A percentile compares a stretch with the other conserved stretches of the same genome.
Evolutionary conservation across 1,140 invertebrate species (phyloP).

Genomic region (Agraylea sexmaculata): DNA sequence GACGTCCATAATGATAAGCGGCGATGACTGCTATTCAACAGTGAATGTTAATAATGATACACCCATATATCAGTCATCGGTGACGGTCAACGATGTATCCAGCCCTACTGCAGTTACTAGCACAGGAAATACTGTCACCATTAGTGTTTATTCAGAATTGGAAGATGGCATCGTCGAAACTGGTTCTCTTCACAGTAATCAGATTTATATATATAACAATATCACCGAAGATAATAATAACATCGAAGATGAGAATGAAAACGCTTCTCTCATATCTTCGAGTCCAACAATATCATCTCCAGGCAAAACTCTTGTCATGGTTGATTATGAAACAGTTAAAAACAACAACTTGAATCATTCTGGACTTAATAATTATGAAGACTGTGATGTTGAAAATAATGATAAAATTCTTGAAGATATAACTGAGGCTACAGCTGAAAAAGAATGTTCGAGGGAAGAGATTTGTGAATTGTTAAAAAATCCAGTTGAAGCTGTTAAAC

Average conservation of each 20-base stretch:
- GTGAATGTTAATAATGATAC: conserved; percentile 49
- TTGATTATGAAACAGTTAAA: conserved; percentile 20
- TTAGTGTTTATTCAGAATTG: conserved; percentile 32
- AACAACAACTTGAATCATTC: conserved; percentile 3
- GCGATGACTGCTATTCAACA: conserved; percentile 55
- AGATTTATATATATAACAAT: conserved; percentile 37
- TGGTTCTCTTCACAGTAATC: conserved; percentile 21
- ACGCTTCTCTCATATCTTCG: conserved; percentile 15
- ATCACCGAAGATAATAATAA: conserved; percentile 21
- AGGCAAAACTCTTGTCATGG: conserved; percentile 17
- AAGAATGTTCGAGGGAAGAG: conserved; percentile 24
- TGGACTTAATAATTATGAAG: conserved; percentile 1
- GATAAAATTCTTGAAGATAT: conserved; percentile 2
- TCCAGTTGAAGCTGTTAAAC: conserved; percentile 56
- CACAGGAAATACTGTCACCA: conserved; percentile 43
- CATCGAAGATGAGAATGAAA: conserved; percentile 17
- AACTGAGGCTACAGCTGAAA: neutral
- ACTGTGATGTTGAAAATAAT: neutral
- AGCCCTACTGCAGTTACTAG: conserved; percentile 33
- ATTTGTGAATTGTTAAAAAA: conserved; percentile 46
- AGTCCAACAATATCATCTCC: conserved; percentile 18
- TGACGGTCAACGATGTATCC: conserved; percentile 46
- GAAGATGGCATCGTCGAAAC: conserved; percentile 14
- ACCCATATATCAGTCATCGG: conserved; percentile 53
- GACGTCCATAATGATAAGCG: conserved; percentile 65